Evolutionary conservation across 2,113 vertebrate species (phyloP).

Genomic region (Megaptera novaeangliae): DNA sequence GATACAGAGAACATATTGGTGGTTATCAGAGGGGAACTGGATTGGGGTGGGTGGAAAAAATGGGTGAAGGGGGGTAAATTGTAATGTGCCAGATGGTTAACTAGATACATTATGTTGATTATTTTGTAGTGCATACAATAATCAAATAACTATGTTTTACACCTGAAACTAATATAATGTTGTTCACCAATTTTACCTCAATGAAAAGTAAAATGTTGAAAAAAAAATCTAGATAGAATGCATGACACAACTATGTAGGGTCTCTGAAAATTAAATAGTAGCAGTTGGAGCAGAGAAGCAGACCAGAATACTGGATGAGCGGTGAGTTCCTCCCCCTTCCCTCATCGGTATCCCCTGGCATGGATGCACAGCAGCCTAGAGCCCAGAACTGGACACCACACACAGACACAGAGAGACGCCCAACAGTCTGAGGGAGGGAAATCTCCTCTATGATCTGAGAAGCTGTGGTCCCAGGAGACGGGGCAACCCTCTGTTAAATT

Average conservation of each 20-base stretch:
- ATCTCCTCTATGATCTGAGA: neutral
- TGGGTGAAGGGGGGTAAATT: too few relatives aligned
- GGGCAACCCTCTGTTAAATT: neutral
- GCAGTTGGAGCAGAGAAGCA: neutral
- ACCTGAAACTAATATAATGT: too few relatives aligned
- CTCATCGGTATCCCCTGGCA: too few relatives aligned
- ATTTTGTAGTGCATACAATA: too few relatives aligned
- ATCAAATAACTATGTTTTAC: too few relatives aligned
- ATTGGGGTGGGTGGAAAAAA: too few relatives aligned
- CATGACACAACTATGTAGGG: fast-evolving
- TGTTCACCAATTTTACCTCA: too few relatives aligned
- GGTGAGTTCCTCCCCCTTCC: fast-evolving
- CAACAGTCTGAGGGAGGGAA: neutral
- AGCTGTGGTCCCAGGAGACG: neutral
- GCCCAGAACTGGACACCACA: neutral
- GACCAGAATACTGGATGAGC: neutral
- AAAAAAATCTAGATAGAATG: fast-evolving
- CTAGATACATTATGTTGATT: too few relatives aligned
- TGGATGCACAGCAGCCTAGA: neutral
- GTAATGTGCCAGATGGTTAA: too few relatives aligned
- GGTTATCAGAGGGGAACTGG: too few relatives aligned
- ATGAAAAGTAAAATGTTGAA: too few relatives aligned
- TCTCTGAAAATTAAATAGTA: neutral
- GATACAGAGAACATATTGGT: too few relatives aligned
- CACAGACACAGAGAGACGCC: fast-evolving